These are phyloP conservation scores for Ernsta delagoae DNA, from an alignment of 2,888 invertebrate genomes.

Conservation along the genomic window DNA sequence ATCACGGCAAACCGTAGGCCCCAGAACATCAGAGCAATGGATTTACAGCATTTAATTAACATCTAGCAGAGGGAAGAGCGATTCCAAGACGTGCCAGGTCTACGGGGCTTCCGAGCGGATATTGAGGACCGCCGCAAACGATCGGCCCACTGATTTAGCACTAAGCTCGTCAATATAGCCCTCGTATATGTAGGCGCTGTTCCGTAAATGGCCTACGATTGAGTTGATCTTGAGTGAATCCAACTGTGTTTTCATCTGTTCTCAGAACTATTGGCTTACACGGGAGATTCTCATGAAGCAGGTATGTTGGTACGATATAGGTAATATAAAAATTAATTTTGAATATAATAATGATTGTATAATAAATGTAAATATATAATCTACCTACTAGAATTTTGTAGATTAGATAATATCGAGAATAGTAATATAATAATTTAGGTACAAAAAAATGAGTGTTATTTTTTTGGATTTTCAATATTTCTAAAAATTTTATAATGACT, in stretches of 20 bases:
- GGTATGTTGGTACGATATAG: no score
- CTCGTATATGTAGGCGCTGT: background rate
- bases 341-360: no score
- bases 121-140: slow-evolving; percentile 44
- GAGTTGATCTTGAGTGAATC: background rate
- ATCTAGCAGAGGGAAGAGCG: background rate
- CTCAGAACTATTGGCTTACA: background rate
- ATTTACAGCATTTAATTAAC: background rate
- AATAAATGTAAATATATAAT: no score
- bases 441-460: no score
- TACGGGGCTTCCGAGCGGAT: slow-evolving; percentile 59
- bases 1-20: background rate
- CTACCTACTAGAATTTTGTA: no score
- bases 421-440: no score
- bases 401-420: no score
- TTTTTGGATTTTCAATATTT: no score
- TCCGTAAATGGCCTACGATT: background rate
- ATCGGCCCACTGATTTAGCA: slow-evolving; percentile 7
- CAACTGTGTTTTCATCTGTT: background rate
- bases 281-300: no score
- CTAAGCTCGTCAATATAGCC: background rate
- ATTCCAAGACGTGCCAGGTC: slow-evolving; percentile 1
- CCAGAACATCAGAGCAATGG: background rate
- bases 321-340: no score
- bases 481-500: no score